These are phyloP conservation scores for Manis pentadactyla DNA, from an alignment of 2,797 vertebrate species.

Conservation along the genomic window DNA sequence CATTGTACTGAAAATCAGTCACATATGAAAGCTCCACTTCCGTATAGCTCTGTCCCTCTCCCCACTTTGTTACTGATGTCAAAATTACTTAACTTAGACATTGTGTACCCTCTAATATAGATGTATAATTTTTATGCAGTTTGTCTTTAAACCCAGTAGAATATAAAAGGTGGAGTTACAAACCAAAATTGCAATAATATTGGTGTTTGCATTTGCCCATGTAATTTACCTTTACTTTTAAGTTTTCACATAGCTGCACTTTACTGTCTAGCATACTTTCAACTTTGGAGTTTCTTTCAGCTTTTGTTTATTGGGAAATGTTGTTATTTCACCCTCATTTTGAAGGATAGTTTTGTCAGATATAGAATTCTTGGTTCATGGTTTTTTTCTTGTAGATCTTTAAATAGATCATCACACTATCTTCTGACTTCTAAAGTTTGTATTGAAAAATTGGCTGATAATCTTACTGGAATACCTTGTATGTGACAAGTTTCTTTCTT, in stretches of 20 bases:
- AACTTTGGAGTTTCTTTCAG: neutral
- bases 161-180: neutral
- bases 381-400: too few relatives aligned
- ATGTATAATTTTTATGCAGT: neutral
- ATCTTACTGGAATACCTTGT: too few relatives aligned
- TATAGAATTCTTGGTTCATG: neutral
- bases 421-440: too few relatives aligned
- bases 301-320: neutral
- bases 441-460: too few relatives aligned
- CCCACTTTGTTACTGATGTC: neutral
- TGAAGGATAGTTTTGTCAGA: neutral
- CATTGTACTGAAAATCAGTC: neutral
- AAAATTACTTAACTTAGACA: neutral
- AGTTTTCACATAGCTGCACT: neutral
- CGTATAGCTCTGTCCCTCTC: neutral
- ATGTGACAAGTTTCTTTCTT: too few relatives aligned
- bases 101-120: neutral
- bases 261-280: neutral
- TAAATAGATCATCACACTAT: too few relatives aligned
- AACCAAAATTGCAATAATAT: neutral
- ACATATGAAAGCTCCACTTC: neutral
- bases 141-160: neutral
- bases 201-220: neutral
- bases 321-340: neutral
- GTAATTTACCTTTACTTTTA: neutral